These are phyloP conservation scores for Drosophila affinis DNA, from an alignment of 2,888 invertebrate genomes.

Conservation along the genomic window DNA sequence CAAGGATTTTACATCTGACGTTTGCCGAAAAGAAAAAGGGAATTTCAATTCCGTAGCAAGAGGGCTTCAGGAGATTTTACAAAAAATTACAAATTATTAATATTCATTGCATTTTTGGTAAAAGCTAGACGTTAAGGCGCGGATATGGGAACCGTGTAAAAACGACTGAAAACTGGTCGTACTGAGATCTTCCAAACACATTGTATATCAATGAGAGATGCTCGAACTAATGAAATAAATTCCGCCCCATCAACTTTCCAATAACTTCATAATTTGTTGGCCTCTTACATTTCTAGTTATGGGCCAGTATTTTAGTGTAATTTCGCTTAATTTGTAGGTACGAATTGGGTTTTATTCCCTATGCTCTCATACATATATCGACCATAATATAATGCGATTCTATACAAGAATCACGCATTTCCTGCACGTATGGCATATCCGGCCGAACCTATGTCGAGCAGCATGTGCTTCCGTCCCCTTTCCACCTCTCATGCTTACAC, in stretches of 20 bases:
- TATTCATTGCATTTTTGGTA: conserved; percentile 74
- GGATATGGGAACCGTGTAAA: neutral
- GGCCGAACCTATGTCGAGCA: conserved; percentile 72
- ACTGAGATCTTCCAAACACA: no score
- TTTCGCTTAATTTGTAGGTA: neutral
- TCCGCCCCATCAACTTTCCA: no score
- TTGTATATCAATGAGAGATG: no score
- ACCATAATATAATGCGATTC: conserved; percentile 48
- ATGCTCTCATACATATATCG: conserved; percentile 22
- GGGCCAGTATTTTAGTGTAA: neutral
- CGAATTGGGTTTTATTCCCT: neutral
- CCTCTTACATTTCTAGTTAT: no score
- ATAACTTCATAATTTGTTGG: no score
- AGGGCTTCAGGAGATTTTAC: conserved; percentile 42
- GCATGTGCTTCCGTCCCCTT: conserved; percentile 60
- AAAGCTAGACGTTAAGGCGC: neutral
- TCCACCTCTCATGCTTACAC: neutral
- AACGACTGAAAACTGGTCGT: no score
- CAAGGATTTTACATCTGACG: conserved; percentile 77
- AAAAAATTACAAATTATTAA: conserved; percentile 76
- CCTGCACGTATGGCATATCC: conserved; percentile 80
- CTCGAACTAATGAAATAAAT: no score
- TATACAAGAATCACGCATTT: conserved; percentile 80
- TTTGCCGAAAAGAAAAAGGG: conserved; percentile 36
- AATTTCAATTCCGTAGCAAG: conserved; percentile 37